phyloP scores from a whole-genome alignment of 2,797 vertebrate species.

The Odontamblyopus rebecca region DNA sequence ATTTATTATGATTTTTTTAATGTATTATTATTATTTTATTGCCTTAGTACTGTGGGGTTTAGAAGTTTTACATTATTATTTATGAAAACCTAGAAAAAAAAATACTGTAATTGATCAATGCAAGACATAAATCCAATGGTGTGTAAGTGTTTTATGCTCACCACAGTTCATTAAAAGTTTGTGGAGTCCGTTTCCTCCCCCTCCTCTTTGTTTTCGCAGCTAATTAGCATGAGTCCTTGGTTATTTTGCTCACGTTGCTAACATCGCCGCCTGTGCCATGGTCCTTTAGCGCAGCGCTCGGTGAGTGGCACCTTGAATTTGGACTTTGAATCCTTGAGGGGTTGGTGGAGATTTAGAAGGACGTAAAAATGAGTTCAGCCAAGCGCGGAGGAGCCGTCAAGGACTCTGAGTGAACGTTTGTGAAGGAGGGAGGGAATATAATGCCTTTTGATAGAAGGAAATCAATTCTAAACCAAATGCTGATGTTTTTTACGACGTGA shows the following conservation, averaged over 20 bases:
- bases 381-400: background rate
- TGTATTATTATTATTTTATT: too few species aligned
- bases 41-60: too few species aligned
- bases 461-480: background rate
- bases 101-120: background rate
- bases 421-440: background rate
- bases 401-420: background rate
- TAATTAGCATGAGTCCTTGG: conserved; percentile 8
- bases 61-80: too few species aligned
- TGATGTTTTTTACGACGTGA: background rate
- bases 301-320: background rate
- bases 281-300: background rate
- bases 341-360: background rate
- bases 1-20: too few species aligned
- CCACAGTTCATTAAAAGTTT: background rate
- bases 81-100: too few species aligned
- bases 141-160: background rate
- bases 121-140: background rate
- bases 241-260: background rate
- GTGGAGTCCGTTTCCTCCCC: background rate
- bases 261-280: background rate
- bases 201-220: background rate
- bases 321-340: conserved; percentile 1
- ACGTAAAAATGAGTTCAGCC: background rate
- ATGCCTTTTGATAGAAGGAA: background rate